A percentile compares a stretch with the other conserved stretches of the same genome.
Evolutionary conservation across 2,888 invertebrate species (phyloP).

Genomic region (Tipula confusa): DNA sequence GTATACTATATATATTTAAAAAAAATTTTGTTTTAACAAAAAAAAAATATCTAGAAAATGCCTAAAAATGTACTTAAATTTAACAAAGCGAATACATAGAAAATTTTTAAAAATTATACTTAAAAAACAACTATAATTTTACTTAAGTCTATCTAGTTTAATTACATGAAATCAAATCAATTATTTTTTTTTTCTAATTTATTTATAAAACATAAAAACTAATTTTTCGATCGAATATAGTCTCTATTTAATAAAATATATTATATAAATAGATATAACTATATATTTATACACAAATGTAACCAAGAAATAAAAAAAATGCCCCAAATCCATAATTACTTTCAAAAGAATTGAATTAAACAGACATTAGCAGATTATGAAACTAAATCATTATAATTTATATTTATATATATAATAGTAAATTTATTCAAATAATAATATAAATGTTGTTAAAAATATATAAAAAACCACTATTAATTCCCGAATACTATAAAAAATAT

Average conservation of each 20-base stretch:
- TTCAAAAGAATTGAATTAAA: background rate
- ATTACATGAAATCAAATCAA: background rate
- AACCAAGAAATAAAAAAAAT: background rate
- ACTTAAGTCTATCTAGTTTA: background rate
- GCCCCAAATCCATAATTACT: background rate
- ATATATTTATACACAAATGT: background rate
- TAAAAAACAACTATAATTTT: background rate
- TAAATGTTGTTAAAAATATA: slow-evolving; percentile 25
- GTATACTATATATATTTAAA: no score
- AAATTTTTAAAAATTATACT: background rate
- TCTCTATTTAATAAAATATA: background rate
- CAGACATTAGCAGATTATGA: background rate
- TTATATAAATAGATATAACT: background rate
- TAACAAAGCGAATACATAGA: background rate
- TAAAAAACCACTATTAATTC: background rate
- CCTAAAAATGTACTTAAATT: slow-evolving; percentile 8
- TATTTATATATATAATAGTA: background rate
- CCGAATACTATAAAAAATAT: background rate
- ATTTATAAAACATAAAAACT: background rate
- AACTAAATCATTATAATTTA: background rate
- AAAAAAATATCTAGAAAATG: slow-evolving; percentile 25
- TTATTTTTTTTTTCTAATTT: background rate
- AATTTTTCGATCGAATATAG: slow-evolving; percentile 13
- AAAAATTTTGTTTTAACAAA: background rate
- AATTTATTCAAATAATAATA: background rate